Conservation (phyloP, 1,140 invertebrate species). For the Cotesia typhae region DNA sequence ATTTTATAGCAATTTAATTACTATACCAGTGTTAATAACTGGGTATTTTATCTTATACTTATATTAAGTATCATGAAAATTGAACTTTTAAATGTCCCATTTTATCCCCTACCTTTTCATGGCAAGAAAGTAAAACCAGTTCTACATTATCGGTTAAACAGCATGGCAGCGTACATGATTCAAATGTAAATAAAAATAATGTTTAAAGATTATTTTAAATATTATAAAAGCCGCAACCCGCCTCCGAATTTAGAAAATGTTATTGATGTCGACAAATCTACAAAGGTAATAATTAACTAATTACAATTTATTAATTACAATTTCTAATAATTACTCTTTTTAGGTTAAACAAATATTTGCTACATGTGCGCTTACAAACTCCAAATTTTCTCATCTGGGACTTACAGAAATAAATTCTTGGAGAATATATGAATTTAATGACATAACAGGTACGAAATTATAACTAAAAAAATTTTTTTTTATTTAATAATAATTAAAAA, state of each 20-base stretch:
- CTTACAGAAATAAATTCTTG: constrained; percentile 67
- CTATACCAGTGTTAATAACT: too few relatives aligned
- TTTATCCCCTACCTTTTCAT: too few relatives aligned
- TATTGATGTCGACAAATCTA: constrained; percentile 59
- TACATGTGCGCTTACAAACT: background rate
- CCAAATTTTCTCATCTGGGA: constrained; percentile 53
- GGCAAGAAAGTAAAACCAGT: too few relatives aligned
- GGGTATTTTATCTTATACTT: too few relatives aligned
- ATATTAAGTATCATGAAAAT: too few relatives aligned
- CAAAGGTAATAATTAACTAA: constrained; percentile 39
- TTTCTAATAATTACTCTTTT: constrained; percentile 39
- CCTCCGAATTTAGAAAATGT: constrained; percentile 65
- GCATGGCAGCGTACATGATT: constrained; percentile 37
- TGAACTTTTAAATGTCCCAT: too few relatives aligned
- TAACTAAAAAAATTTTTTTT: too few relatives aligned
- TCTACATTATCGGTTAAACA: background rate
- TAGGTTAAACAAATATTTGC: constrained; percentile 52
- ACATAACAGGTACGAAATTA: constrained; percentile 65
- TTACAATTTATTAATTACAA: constrained; percentile 4
- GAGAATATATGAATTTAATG: constrained; percentile 68
- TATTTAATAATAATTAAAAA: too few relatives aligned
- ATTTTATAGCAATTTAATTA: too few relatives aligned
- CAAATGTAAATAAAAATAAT: constrained; percentile 43
- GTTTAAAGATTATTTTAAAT: constrained; percentile 71
- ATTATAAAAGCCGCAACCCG: constrained; percentile 68